A percentile compares a stretch with the other conserved stretches of the same genome.
Conservation (phyloP, 2,113 vertebrate genomes). For the Orycteropus afer region DNA sequence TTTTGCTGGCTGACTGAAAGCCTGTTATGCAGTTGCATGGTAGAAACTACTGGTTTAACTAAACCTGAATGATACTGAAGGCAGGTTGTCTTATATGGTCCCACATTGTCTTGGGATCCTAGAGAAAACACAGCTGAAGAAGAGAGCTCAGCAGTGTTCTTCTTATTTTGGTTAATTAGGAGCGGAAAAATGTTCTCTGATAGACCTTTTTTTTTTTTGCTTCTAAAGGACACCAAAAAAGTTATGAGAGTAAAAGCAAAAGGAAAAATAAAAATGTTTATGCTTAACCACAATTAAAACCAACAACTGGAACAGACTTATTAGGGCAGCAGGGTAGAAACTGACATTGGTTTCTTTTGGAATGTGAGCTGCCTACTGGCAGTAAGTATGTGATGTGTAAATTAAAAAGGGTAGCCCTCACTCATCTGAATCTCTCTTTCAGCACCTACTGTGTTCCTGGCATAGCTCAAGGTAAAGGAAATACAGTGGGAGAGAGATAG, state of each 20-base stretch:
- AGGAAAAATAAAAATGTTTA: conserved; percentile 5
- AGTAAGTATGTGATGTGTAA: background rate
- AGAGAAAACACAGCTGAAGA: background rate
- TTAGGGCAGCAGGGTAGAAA: background rate
- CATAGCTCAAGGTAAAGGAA: background rate
- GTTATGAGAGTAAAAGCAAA: background rate
- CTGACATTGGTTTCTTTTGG: background rate
- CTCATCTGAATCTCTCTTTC: background rate
- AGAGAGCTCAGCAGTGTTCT: background rate
- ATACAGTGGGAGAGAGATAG: background rate
- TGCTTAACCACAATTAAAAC: background rate
- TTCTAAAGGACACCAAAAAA: background rate
- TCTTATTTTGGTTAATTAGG: background rate
- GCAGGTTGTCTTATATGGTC: background rate
- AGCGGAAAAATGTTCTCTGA: background rate
- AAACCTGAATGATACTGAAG: background rate
- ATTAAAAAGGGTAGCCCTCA: background rate
- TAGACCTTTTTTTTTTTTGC: background rate
- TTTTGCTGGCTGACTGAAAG: conserved; percentile 1
- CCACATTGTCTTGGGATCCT: background rate
- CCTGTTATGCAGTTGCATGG: background rate
- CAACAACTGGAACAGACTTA: background rate
- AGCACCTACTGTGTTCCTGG: background rate
- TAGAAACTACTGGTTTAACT: background rate
- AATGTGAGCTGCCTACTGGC: background rate